These are phyloP conservation scores for Bellardia bayeri DNA, from an alignment of 2,888 invertebrate species.

Conservation along the genomic window DNA sequence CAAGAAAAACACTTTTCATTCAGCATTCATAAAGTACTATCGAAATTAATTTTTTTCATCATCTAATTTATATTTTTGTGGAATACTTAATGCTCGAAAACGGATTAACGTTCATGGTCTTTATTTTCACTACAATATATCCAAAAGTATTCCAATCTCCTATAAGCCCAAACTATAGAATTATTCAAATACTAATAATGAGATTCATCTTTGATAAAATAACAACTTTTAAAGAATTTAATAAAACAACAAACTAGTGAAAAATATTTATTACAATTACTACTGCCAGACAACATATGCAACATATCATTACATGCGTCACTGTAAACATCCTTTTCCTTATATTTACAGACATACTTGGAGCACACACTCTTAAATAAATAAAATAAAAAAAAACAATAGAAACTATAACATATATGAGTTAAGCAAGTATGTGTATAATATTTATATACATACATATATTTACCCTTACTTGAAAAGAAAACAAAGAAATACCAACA, in stretches of 20 bases:
- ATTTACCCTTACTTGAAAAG: not conserved
- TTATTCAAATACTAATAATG: not conserved
- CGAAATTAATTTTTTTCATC: too few relatives aligned
- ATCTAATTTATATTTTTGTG: too few relatives aligned
- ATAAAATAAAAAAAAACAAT: not conserved
- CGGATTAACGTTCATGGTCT: too few relatives aligned
- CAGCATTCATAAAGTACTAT: too few relatives aligned
- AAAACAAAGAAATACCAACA: not conserved
- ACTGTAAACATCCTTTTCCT: not conserved
- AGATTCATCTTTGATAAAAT: not conserved
- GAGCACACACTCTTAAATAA: not conserved
- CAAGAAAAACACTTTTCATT: too few relatives aligned
- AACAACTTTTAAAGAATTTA: not conserved
- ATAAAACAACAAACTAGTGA: not conserved
- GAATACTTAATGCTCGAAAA: too few relatives aligned
- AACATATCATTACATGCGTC: constrained; percentile 4
- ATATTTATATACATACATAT: not conserved
- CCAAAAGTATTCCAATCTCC: too few relatives aligned
- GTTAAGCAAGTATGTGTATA: not conserved
- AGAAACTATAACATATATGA: not conserved
- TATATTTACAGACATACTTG: not conserved
- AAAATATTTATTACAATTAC: constrained; percentile 26
- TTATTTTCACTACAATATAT: too few relatives aligned
- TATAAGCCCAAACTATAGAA: not conserved
- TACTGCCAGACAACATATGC: not conserved